Base-by-base conservation (phyloP, 2,113 vertebrate species). In the Martes martes region DNA sequence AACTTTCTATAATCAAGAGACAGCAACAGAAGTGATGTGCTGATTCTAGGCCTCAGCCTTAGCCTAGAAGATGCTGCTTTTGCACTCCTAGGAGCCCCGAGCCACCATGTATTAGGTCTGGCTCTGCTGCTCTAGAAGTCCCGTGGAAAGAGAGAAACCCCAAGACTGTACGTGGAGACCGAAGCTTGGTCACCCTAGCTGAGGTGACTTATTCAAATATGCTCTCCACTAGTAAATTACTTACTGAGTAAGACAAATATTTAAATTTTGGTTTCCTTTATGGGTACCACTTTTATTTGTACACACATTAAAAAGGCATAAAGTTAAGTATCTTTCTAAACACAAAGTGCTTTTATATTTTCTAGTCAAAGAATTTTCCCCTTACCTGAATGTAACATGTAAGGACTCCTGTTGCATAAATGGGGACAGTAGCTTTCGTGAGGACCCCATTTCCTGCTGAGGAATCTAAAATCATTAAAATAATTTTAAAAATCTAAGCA, bases 371-470 rank as follows among this genome's bases (percentile, higher is more conserved):
- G 52, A 69, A 74, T 13, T 78, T 55, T 83, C n/a, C 2, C 61
- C 86, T 98, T 98, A 99, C 99, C 99, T 99, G 99, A 98, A 99
- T 99, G 84, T 99, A 99, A 98, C 99, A 99, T 0, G 99, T 99
- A 96, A 99, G 99, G 57, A 99, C 99, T 93, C 99, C 99, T 76
- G 99, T 99, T 98, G 99, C 99, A 98, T 99, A 99, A 98, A 99
- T 99, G 73, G 99, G 99, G 96, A 99, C 99, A 1, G 99, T 99
- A 80, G 99, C 99, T 99, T 99, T 99, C 98, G 99, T 99, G 95
- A 99, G 99, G 97, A 99, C 99, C 91, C 99, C 99, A 23, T 99
- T 99, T 78, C 99, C 99, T 96, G 99, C 98, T 97, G 99, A 98
- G 91, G 99, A 99, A 99, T 99, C 99, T 99, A 98, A 97, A 95